Percentiles rank a stretch among this genome's conserved stretches.
Evolutionary conservation across 37 sponge, comb jelly and placozoan species (phyloP).

Genomic region (Haliclona indistincta): DNA sequence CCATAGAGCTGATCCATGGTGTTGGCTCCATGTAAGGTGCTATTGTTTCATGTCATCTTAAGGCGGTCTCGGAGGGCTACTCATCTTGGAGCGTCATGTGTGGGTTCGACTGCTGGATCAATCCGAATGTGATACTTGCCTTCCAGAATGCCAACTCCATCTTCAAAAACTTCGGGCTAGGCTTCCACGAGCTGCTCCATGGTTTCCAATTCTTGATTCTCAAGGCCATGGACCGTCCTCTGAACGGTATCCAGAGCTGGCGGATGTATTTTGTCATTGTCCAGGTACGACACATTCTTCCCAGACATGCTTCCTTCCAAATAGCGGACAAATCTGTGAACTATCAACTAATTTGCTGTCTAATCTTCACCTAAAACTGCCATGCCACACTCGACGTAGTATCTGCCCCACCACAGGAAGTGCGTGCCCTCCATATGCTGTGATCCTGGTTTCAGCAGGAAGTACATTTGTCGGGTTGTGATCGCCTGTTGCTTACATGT

Average conservation of each 20-base stretch:
- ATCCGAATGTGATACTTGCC: constrained; percentile 45
- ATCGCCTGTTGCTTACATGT: neutral
- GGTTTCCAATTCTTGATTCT: neutral
- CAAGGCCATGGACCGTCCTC: no score
- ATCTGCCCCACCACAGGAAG: neutral
- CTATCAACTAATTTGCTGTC: neutral
- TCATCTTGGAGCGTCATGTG: constrained; percentile 37
- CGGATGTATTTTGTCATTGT: neutral
- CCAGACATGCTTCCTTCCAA: no score
- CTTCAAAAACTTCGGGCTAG: neutral
- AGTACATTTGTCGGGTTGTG: neutral
- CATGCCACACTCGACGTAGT: neutral
- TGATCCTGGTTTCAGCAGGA: neutral
- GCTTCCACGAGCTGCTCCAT: neutral
- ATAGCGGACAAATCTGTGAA: neutral
- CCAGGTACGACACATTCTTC: neutral
- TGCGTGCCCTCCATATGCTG: neutral
- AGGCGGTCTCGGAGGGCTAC: constrained; percentile 38
- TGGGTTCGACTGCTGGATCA: constrained; percentile 19
- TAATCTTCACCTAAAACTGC: neutral
- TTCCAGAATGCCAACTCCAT: constrained; percentile 14
- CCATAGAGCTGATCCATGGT: constrained; percentile 53
- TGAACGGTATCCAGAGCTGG: no score
- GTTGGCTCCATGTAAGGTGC: constrained; percentile 26
- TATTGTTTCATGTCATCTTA: constrained; percentile 17